Evolutionary conservation across 1,140 invertebrate genomes (phyloP).

Genomic region (Saccostrea cuccullata): DNA sequence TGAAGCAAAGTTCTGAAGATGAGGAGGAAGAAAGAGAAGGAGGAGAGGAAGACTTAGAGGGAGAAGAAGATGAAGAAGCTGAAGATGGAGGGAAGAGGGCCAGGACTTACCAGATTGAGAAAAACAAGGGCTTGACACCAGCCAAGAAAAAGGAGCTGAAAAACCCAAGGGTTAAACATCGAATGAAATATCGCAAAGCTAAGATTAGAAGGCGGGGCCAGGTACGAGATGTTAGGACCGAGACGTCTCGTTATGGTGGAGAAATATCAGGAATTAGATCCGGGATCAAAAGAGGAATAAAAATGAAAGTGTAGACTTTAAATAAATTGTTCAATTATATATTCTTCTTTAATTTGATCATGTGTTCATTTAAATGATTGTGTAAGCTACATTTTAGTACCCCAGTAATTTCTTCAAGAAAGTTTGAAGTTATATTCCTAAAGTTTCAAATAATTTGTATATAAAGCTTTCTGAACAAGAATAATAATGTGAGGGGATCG

Average conservation of each 20-base stretch:
- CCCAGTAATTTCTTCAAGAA: too few relatives aligned
- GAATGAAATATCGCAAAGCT: constrained; percentile 93
- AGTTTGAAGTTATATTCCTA: too few relatives aligned
- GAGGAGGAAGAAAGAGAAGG: constrained; percentile 42
- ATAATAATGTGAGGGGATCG: too few relatives aligned
- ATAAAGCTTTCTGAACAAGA: too few relatives aligned
- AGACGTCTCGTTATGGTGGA: constrained; percentile 89
- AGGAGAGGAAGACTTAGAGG: constrained; percentile 20
- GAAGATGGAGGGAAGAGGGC: constrained; percentile 83
- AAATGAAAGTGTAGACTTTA: constrained; percentile 61
- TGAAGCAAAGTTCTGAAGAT: constrained; percentile 36
- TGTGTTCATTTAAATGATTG: not conserved
- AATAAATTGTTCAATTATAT: not conserved
- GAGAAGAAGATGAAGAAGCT: constrained; percentile 69
- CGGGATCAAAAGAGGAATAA: constrained; percentile 81
- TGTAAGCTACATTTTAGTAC: too few relatives aligned
- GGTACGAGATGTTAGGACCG: constrained; percentile 86
- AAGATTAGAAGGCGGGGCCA: constrained; percentile 89
- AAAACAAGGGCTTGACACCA: constrained; percentile 95
- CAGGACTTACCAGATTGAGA: constrained; percentile 88
- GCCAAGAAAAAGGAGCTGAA: constrained; percentile 92
- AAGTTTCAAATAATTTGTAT: not conserved
- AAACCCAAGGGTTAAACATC: constrained; percentile 96
- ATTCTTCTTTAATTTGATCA: not conserved
- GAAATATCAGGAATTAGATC: constrained; percentile 95